phyloP scores from a whole-genome alignment of 2,888 invertebrate species.

The Phoronis australis region DNA sequence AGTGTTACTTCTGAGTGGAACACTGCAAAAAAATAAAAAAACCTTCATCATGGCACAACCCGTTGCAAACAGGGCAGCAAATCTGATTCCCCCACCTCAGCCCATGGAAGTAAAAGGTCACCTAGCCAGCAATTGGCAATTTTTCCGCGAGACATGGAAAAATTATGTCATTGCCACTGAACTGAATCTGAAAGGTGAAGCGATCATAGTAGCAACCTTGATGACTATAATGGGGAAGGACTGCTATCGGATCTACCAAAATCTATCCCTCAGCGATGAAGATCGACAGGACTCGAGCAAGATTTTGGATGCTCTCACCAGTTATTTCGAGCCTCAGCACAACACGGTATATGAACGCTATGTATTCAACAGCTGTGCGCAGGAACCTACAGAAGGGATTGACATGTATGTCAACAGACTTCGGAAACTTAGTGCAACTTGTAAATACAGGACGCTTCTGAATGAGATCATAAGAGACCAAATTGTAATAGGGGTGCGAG shows the following conservation, averaged over 20 bases:
- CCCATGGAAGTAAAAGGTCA: background rate
- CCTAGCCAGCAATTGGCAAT: background rate
- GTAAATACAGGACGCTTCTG: background rate
- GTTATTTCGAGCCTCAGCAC: background rate
- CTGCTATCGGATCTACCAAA: background rate
- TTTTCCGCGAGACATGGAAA: background rate
- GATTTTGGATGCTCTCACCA: background rate
- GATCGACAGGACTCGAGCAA: background rate
- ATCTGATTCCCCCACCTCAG: background rate
- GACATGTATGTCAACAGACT: background rate
- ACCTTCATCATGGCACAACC: too few relatives aligned
- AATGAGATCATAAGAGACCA: background rate
- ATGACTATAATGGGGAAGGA: background rate
- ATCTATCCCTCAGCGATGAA: background rate
- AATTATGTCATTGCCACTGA: background rate
- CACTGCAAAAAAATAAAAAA: too few relatives aligned
- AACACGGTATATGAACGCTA: background rate
- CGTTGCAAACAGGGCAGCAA: too few relatives aligned
- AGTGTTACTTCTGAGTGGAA: too few relatives aligned
- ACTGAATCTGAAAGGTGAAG: background rate
- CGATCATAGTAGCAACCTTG: background rate
- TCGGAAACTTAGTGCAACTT: background rate
- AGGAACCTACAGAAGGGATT: background rate
- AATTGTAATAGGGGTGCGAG: background rate
- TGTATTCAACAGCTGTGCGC: background rate